Conservation (phyloP, 2,888 invertebrate species). For the Melinopterus prodromus region DNA sequence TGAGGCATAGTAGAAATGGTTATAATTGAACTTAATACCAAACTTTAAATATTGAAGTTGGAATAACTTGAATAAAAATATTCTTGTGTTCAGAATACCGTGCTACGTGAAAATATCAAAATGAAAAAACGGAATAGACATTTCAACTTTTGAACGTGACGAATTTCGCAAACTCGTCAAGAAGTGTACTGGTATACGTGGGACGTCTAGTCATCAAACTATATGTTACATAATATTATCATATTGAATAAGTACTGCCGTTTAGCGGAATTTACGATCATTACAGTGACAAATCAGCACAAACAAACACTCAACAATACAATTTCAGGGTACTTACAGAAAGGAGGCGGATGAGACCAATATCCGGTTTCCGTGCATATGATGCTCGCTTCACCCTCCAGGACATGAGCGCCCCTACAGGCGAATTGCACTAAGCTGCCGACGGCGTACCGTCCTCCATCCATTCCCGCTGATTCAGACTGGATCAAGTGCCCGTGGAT, state of each 20-base stretch:
- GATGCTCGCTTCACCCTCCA: conserved; percentile 82
- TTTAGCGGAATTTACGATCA: not conserved
- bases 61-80: too few relatives aligned
- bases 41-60: too few relatives aligned
- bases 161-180: too few relatives aligned
- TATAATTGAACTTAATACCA: too few relatives aligned
- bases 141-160: too few relatives aligned
- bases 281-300: not conserved
- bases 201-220: too few relatives aligned
- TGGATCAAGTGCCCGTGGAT: conserved; percentile 73
- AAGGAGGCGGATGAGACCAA: conserved; percentile 88
- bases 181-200: too few relatives aligned
- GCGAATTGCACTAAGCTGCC: conserved; percentile 84
- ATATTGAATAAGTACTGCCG: not conserved
- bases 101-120: too few relatives aligned
- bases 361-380: conserved; percentile 88
- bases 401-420: conserved; percentile 71
- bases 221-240: too few relatives aligned
- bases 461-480: conserved; percentile 62
- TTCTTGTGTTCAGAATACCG: too few relatives aligned
- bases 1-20: too few relatives aligned
- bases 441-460: conserved; percentile 74
- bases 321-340: conserved; percentile 66
- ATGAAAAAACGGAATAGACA: too few relatives aligned
- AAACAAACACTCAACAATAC: not conserved